A percentile compares a stretch with the other conserved stretches of the same genome.
Evolutionary conservation across 2,113 vertebrate species (phyloP).

Genomic region (Hippoglossus stenolepis): DNA sequence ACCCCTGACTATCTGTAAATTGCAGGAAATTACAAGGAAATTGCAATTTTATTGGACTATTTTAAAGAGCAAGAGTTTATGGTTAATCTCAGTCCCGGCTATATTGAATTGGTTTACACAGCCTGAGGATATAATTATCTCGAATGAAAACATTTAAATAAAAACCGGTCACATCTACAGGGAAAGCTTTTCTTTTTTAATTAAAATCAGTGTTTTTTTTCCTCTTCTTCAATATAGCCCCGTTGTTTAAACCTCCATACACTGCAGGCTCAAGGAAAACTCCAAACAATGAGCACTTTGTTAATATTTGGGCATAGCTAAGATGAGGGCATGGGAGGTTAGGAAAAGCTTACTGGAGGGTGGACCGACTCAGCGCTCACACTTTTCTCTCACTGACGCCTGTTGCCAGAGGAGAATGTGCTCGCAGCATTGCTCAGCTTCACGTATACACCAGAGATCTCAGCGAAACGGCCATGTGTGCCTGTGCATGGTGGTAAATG

Average conservation of each 20-base stretch:
- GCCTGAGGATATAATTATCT: constrained; percentile 45
- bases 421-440: constrained; percentile 26
- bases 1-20: constrained; percentile 1
- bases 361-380: constrained; percentile 32
- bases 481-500: constrained; percentile 8
- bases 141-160: constrained; percentile 52
- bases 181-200: constrained; percentile 56
- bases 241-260: constrained; percentile 22
- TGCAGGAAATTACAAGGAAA: constrained; percentile 30
- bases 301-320: constrained; percentile 72
- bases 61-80: not conserved
- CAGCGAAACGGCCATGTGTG: constrained; percentile 30
- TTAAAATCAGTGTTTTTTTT: constrained; percentile 45
- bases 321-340: constrained; percentile 56
- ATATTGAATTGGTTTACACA: constrained; percentile 10
- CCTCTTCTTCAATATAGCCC: not conserved
- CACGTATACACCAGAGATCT: constrained; percentile 29
- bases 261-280: constrained; percentile 56
- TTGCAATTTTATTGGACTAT: constrained; percentile 49
- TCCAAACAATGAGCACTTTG: constrained; percentile 77
- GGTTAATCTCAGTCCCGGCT: not conserved
- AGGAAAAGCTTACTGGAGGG: constrained; percentile 67
- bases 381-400: constrained; percentile 37
- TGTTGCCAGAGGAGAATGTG: constrained; percentile 45
- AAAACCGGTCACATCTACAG: constrained; percentile 29